Evolutionary conservation across 2,113 vertebrate genomes (phyloP), one percentile per base, ranked within the genome.

Genomic region (Edolisoma coerulescens): DNA sequence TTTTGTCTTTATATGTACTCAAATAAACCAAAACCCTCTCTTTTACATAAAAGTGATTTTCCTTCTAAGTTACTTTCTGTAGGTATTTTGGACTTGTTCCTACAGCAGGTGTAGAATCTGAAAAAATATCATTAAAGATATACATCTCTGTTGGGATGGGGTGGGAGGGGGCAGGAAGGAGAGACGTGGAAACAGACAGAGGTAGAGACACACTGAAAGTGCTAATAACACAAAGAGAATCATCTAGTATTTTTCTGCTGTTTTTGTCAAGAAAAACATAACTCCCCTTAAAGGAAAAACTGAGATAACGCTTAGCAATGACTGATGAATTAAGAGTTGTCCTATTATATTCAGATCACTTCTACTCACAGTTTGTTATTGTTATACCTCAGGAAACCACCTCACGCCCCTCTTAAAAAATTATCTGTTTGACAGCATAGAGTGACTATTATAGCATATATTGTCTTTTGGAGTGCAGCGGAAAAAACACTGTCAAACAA

Each of bases 181-280:
- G 32, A 57, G 3, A 27, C 1, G 0, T 10, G 6, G 14, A 44
- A 42, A 50, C 4, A 37, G 6, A 35, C 11, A 54, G 20, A 35
- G 42, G 5, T 24, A 81, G n/a, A 67, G 8, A 33, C 24, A 49
- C 5, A 22, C 20, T 39, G 26, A 22, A 23, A 8, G 0, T 14
- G 1, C 9, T 41, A 56, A 32, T 78, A 63, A 89, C 4, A 42
- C 8, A 61, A 26, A 60, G 9, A 47, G 13, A 52, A 61, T 3
- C 11, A 54, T 37, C 7, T 24, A 50, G 10, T 9, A 50, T 53
- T 79, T 92, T 41, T 42, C 47, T 78, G 16, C 9, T 78, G 21
- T 5, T 53, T 74, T n/a, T 71, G 9, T 19, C 30, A 67, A 89
- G 16, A 44, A 47, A 83, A 45, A n/a, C 1, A 3, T 35, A 61